Base-by-base conservation (phyloP, 2,797 vertebrate species). In the Poecilia picta region DNA sequence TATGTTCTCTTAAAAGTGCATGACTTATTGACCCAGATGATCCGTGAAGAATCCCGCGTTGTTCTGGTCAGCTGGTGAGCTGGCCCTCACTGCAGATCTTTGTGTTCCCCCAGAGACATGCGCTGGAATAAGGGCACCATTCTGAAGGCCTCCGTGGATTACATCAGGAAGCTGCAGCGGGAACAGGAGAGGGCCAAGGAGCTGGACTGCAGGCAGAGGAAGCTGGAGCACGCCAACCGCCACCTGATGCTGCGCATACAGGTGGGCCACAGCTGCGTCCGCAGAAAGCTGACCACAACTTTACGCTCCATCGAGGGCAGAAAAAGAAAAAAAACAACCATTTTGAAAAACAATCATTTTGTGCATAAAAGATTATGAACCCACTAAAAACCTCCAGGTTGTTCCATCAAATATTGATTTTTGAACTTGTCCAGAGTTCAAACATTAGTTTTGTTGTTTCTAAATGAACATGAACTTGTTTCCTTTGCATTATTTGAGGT, bases 41-140 rank as follows among this genome's bases (percentile, higher is more conserved):
- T 47, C 76, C 16, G 4, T 88, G 49, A 79, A 84, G 74, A 84
- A 78, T 83, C 64, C 57, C 66, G 64, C 75, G 73, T 53, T 88
- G 78, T 85, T 87, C 73, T 79, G 89, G 90, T 92, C 91, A 91
- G 86, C 85, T 81, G 89, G 88, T 94, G 89, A 91, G 86, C 87
- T 91, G 91, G 87, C 49, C 85, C 90, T 92, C 76, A 93, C 89
- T 91, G 83, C 75, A 87, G 87, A 87, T 76, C 71, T 75, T 88
- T 92, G 89, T 91, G 2, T 46, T 83, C 79, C 88, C 88, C 59
- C 85, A 99, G 98, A 88, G 98, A 99, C 89, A 99, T 99, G 98
- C 97, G 98, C 87, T 99, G 98, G 98, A 99, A 99, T 95, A 99
- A 99, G 94, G 98, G 98, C 75, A 99, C 98, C 83, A 99, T 99